A percentile compares a stretch with the other conserved stretches of the same genome.
These are phyloP conservation scores for Nemopilema nomurai DNA, from an alignment of 30 jellyfish, hydroid and myxozoan species.

Conservation along the genomic window DNA sequence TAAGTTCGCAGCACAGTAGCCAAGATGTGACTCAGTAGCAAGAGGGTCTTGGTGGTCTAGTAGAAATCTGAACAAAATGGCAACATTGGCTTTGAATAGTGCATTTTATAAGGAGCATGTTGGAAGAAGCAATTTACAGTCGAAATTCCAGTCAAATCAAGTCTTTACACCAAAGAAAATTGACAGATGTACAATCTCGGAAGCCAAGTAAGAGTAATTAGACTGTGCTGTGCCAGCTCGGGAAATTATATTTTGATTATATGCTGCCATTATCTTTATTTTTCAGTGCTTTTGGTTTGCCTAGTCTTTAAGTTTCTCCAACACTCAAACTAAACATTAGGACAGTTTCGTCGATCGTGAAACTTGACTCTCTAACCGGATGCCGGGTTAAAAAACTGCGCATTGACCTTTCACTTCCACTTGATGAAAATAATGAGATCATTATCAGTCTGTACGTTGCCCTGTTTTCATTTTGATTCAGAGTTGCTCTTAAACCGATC, in stretches of 20 bases:
- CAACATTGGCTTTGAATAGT: slow-evolving; percentile 73
- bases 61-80: slow-evolving; percentile 13
- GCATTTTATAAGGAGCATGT: slow-evolving; percentile 65
- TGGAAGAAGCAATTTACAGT: slow-evolving; percentile 58
- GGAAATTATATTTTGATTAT: not conserved
- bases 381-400: not conserved
- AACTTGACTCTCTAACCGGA: too few relatives aligned
- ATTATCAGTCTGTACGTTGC: too few relatives aligned
- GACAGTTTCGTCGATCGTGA: too few relatives aligned
- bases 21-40: not conserved
- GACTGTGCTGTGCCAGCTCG: not conserved
- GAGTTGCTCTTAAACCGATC: too few relatives aligned
- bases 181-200: slow-evolving; percentile 68
- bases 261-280: not conserved
- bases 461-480: too few relatives aligned
- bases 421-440: too few relatives aligned
- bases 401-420: not conserved
- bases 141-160: slow-evolving; percentile 69
- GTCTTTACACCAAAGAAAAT: slow-evolving; percentile 70
- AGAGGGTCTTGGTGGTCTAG: not conserved
- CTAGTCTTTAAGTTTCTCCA: too few relatives aligned
- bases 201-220: slow-evolving; percentile 52
- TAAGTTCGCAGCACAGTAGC: not conserved
- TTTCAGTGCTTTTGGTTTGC: too few relatives aligned
- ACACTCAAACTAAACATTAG: too few relatives aligned